Base-by-base conservation (phyloP, 2,888 invertebrate genomes). In the Esperia sulphurella region DNA sequence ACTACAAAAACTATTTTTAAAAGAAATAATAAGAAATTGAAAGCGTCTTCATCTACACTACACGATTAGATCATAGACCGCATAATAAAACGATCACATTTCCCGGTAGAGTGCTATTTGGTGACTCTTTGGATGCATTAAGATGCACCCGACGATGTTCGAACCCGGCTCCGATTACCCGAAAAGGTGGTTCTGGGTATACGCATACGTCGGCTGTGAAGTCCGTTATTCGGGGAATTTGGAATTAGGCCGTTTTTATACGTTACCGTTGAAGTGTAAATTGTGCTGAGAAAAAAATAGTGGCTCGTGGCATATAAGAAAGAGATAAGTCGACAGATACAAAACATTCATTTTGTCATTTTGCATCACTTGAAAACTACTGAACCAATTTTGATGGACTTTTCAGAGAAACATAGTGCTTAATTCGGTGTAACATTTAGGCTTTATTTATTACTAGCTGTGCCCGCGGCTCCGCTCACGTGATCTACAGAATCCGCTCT, bases 41-140 rank as follows among this genome's bases (percentile, higher is more conserved):
- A 29, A 54, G 52, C 44, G 58, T 21, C 21, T 56, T 54, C 65
- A 61, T 70, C 63, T 63, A 62, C 54, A 50, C 63, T 63, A 62
- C 54, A 50, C 57, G 70, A 71, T 72, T 68, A 63, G 64, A 73
- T 71, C 70, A 8, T 10, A 53, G 52, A 57, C 44, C 59, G 76
- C 74, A 73, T 77, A 77, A 68, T 74, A 77, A 76, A 73, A 69
- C 63, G 67, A 66, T 74, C 73, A 59, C 57, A 67, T 63, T 75
- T 75, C 77, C 64, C 55, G 61, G 74, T 74, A 72, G 30, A 75
- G 71, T 68, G 70, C 55, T 65, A 62, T 67, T 70, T 60, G 62
- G 65, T 64, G 61, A 54, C 54, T 52, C 50, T 49, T 53, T 48
- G 54, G 51, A 51, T 62, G 61, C 75, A 76, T 77, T 75, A 37